Base-by-base conservation (phyloP, 2,113 vertebrate species). In the Mugil cephalus region DNA sequence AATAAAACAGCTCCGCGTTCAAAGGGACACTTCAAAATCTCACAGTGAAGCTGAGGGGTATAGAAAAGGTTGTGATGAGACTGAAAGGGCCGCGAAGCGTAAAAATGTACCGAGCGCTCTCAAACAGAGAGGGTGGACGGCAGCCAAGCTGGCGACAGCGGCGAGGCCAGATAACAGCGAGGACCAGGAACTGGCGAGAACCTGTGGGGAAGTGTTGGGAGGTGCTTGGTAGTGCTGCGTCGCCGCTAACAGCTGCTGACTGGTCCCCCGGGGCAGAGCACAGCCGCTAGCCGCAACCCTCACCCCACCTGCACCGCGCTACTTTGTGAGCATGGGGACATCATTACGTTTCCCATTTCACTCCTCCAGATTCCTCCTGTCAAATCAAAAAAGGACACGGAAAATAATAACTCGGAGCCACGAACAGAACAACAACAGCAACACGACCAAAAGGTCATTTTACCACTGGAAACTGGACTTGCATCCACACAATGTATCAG, bases 321-420 rank as follows among this genome's bases (percentile, higher is more conserved):
- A 36, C 81, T 79, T 47, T 58, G 14, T 10, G 42, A 18, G 38
- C 76, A 75, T 14, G 56, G 76, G 79, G 68, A 81, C 84, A 84
- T 88, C 84, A 87, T 91, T 90, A 87, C 73, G 74, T 87, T 88
- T 77, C 69, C 74, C 68, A 64, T 84, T 81, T 80, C 72, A 64
- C 75, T 88, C 74, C 61, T 78, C 7, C 4, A 79, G 70, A 77
- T 75, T 74, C 83, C 80, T 76, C 60, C 64, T 85, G 84, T 88
- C 87, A 79, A 80, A 87, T 78, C 58, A 77, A 68, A 78, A 83
- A 74, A 74, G 39, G 66, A 82, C 79, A 86, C 4, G 35, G 82
- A 76, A 85, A 89, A 88, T 75, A 87, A 88, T 85, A 85, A 89
- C 71, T 81, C 38, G 1, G 12, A 70, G 85, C 71, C 19, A 55